phyloP scores from a whole-genome alignment of 2,888 invertebrate genomes.

The Lepidochitona cinerea region DNA sequence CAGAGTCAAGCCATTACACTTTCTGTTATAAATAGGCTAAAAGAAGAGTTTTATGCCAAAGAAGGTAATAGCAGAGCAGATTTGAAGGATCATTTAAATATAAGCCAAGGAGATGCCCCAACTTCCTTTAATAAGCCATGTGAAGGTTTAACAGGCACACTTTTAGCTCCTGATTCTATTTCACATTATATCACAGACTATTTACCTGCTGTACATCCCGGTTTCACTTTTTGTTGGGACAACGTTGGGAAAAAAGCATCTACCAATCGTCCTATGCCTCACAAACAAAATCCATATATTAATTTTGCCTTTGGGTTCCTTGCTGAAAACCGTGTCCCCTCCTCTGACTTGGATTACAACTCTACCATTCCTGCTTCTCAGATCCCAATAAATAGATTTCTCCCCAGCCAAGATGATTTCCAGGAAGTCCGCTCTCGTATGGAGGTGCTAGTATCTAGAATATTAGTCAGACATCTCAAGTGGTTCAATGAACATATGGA shows the following conservation, averaged over 20 bases:
- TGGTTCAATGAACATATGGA: conserved; percentile 25
- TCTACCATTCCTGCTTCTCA: neutral
- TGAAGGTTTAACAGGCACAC: too few species aligned
- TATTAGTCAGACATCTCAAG: conserved; percentile 12
- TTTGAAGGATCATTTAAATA: too few species aligned
- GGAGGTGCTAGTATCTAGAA: conserved; percentile 18
- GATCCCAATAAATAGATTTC: neutral
- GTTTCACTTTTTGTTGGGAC: conserved; percentile 10
- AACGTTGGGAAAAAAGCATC: neutral
- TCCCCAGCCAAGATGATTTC: conserved; percentile 14
- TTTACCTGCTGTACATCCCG: conserved; percentile 10
- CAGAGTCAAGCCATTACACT: neutral
- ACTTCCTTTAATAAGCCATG: too few species aligned
- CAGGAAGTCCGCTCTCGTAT: conserved; percentile 6
- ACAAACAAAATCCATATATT: neutral
- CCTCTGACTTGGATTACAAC: neutral
- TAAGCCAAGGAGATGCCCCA: too few species aligned
- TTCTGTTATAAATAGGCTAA: neutral
- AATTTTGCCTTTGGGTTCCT: neutral
- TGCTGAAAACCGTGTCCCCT: neutral
- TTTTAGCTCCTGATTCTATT: too few species aligned
- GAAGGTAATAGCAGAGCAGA: too few species aligned
- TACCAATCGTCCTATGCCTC: neutral
- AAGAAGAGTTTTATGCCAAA: neutral
- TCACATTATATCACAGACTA: too few species aligned